Conservation (phyloP, 35 echinoderm and acorn worm species). For the Ptychodera flava region DNA sequence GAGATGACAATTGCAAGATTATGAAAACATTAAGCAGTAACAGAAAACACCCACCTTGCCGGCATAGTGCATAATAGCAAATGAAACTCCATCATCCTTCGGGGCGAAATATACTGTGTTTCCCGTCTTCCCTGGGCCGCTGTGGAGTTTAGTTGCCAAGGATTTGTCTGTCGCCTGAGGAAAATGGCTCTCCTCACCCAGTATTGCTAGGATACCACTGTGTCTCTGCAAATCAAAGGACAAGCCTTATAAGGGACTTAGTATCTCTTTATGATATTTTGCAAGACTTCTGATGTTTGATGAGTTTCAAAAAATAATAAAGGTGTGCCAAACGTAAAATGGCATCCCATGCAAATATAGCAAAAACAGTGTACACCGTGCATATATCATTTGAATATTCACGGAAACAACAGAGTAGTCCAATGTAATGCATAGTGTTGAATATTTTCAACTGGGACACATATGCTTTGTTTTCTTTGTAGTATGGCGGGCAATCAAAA, state of each 20-base stretch:
- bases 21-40: not conserved
- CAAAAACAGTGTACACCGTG: too few species aligned
- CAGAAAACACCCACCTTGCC: slow-evolving; percentile 61
- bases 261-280: too few species aligned
- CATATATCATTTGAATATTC: too few species aligned
- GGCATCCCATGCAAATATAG: too few species aligned
- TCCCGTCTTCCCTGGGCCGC: slow-evolving; percentile 50
- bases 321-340: too few species aligned
- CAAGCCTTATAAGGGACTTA: slow-evolving; percentile 71
- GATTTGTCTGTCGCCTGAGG: slow-evolving; percentile 63
- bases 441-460: too few species aligned
- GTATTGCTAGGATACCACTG: slow-evolving; percentile 61
- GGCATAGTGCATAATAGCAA: slow-evolving; percentile 89
- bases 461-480: too few species aligned
- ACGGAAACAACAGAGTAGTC: too few species aligned
- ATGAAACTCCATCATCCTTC: slow-evolving; percentile 63
- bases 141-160: slow-evolving; percentile 91
- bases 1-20: not conserved
- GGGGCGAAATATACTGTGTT: slow-evolving; percentile 79
- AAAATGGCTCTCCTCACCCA: slow-evolving; percentile 96
- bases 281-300: too few species aligned
- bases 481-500: too few species aligned
- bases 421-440: too few species aligned
- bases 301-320: too few species aligned
- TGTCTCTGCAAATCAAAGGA: slow-evolving; percentile 55